Percentiles rank a stretch among this genome's conserved stretches.
phyloP scores from a whole-genome alignment of 1,140 invertebrate species.

The Anthonomus grandis region DNA sequence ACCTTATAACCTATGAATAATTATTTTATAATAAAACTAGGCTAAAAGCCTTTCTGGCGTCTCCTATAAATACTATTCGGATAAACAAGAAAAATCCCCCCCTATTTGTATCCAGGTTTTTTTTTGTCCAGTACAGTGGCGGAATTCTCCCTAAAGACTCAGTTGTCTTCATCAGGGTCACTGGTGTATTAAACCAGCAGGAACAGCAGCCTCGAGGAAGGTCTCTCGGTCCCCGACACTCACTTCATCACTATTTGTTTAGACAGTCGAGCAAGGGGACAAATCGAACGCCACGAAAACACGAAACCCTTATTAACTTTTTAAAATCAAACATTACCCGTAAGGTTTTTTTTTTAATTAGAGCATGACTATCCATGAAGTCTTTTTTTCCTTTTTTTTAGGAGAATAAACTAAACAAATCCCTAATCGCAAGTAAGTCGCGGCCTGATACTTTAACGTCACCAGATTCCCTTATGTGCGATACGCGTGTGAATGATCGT shows the following conservation, averaged over 20 bases:
- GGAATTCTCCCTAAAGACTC: slow-evolving; percentile 30
- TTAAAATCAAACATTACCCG: too few relatives aligned
- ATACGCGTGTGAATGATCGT: slow-evolving; percentile 30
- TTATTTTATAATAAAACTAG: too few relatives aligned
- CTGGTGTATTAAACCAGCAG: slow-evolving; percentile 47
- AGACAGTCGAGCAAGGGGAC: slow-evolving; percentile 41
- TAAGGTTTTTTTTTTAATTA: neutral
- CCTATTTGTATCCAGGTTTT: too few relatives aligned
- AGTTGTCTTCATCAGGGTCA: slow-evolving; percentile 49
- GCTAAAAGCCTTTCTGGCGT: too few relatives aligned
- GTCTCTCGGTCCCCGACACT: slow-evolving; percentile 25
- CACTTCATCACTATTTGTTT: slow-evolving; percentile 43
- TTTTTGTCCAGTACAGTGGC: slow-evolving; percentile 17
- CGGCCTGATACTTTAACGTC: slow-evolving; percentile 32
- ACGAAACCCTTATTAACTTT: slow-evolving; percentile 20
- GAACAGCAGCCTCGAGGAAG: slow-evolving; percentile 26
- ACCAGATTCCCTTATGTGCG: slow-evolving; percentile 17
- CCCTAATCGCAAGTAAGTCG: neutral
- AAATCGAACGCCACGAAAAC: slow-evolving; percentile 43
- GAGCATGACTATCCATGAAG: too few relatives aligned
- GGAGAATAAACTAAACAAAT: too few relatives aligned
- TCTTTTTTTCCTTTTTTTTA: too few relatives aligned
- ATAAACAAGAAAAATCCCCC: too few relatives aligned
- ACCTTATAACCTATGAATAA: too few relatives aligned
- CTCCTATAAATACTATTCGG: too few relatives aligned